Evolutionary conservation across 2,113 vertebrate species (phyloP).

Genomic region (Nothocercus julius): DNA sequence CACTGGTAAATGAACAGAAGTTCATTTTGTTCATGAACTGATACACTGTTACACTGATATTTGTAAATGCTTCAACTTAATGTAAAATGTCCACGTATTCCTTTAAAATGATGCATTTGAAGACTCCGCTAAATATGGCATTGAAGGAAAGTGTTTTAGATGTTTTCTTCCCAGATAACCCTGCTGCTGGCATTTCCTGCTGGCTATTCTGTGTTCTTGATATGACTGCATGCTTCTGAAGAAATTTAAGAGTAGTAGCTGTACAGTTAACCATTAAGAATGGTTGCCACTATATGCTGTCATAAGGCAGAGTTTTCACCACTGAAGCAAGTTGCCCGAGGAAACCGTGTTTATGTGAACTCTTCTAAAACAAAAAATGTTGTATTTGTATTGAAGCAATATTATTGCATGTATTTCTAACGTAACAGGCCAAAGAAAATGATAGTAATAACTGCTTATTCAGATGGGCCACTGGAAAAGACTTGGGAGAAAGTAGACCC

Average conservation of each 20-base stretch:
- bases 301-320: neutral
- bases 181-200: neutral
- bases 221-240: neutral
- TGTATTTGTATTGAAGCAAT: neutral
- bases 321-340: neutral
- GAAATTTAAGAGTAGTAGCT: neutral
- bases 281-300: neutral
- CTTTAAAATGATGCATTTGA: neutral
- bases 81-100: neutral
- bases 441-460: neutral
- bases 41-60: neutral
- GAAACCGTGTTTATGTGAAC: neutral
- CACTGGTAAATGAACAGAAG: neutral
- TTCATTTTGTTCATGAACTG: too few relatives aligned
- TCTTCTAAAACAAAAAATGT: neutral
- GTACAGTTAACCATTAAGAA: neutral
- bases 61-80: neutral
- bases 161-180: neutral
- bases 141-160: neutral
- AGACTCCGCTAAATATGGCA: neutral
- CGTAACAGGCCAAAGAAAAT: neutral
- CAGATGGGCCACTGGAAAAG: neutral
- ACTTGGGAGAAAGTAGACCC: neutral
- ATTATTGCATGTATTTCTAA: neutral
- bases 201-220: neutral